phyloP scores from a whole-genome alignment of 2,113 vertebrate genomes.

The Caranx melampygus region DNA sequence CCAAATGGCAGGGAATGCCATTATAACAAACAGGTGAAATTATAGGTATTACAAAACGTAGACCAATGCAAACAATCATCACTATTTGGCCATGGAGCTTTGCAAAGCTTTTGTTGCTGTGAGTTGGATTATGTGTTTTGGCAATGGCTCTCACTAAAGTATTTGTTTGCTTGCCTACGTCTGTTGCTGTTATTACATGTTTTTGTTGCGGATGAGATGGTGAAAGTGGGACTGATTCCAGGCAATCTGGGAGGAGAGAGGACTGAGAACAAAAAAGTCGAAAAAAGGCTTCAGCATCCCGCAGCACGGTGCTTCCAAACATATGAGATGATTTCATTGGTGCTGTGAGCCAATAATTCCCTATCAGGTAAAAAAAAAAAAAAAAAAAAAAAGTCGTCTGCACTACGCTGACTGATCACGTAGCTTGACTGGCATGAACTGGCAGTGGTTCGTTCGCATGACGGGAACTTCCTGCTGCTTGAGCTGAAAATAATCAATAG shows the following conservation, averaged over 20 bases:
- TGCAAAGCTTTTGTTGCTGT: conserved; percentile 57
- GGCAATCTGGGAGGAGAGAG: conserved; percentile 53
- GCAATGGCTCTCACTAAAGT: conserved; percentile 46
- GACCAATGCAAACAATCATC: conserved; percentile 59
- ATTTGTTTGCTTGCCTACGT: conserved; percentile 60
- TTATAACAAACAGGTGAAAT: conserved; percentile 61
- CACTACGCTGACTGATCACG: not conserved
- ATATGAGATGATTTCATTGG: conserved; percentile 10
- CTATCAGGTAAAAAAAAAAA: conserved; percentile 12
- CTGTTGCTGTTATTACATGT: conserved; percentile 60
- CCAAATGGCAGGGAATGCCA: conserved; percentile 38
- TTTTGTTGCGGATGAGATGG: conserved; percentile 59
- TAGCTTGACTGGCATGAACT: not conserved
- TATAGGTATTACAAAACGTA: conserved; percentile 58
- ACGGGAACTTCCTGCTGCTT: conserved; percentile 28
- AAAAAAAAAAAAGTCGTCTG: too few species aligned
- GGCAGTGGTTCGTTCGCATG: not conserved
- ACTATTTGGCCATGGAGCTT: conserved; percentile 43
- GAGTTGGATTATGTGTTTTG: conserved; percentile 60
- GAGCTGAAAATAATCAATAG: conserved; percentile 36
- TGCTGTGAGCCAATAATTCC: conserved; percentile 17
- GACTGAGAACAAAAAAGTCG: conserved; percentile 48
- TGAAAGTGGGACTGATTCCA: conserved; percentile 62
- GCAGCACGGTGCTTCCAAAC: not conserved
- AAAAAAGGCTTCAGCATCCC: conserved; percentile 46